Percentiles rank a stretch among this genome's conserved stretches.
phyloP scores from a whole-genome alignment of 2,888 invertebrate genomes.

The Escarpia spicata region DNA sequence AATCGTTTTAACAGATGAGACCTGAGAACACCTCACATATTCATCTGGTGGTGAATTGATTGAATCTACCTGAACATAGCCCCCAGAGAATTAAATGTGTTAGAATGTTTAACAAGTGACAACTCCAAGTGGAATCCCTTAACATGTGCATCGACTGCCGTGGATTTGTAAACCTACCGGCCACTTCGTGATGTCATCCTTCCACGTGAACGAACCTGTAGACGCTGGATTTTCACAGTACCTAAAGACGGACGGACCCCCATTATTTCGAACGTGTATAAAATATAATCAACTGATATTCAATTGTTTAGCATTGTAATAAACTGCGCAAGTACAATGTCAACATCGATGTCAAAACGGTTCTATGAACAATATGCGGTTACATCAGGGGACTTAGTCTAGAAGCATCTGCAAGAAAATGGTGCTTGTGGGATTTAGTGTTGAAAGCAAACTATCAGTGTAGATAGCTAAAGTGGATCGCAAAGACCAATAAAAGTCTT shows the following conservation, averaged over 20 bases:
- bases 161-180: slow-evolving; percentile 71
- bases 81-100: neutral
- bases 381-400: neutral
- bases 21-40: too few species aligned
- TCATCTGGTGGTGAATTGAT: neutral
- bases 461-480: too few species aligned
- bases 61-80: neutral
- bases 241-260: slow-evolving; percentile 64
- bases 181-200: slow-evolving; percentile 98
- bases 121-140: neutral
- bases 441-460: too few species aligned
- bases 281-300: slow-evolving; percentile 48
- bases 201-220: slow-evolving; percentile 95
- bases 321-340: neutral
- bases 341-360: neutral
- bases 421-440: too few species aligned
- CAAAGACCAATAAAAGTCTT: too few species aligned
- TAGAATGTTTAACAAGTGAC: neutral
- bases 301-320: slow-evolving; percentile 71
- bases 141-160: neutral
- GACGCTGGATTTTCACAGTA: slow-evolving; percentile 96
- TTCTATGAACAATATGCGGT: neutral
- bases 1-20: neutral
- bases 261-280: neutral
- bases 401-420: too few species aligned